Evolutionary conservation across 2,888 invertebrate genomes (phyloP), one percentile per base, ranked within the genome.

Genomic region (Lissonota sp.): DNA sequence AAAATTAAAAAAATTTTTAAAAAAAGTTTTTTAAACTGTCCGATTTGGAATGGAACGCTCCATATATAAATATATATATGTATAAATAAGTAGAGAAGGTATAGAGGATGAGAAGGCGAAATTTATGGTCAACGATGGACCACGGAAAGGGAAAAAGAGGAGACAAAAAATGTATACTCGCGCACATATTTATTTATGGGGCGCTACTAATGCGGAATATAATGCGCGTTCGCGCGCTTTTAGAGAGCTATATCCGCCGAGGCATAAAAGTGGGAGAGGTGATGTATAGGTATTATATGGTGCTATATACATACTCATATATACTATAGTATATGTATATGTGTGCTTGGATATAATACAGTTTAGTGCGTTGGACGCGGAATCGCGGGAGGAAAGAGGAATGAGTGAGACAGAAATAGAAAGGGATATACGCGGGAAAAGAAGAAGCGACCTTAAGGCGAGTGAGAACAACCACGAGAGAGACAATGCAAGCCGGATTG

Each of bases 401-500:
- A 44, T 55, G 40, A 66, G 42, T 7, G 37, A 40, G 72, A 60
- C 62, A 63, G 42, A 51, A 40, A 60, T 6, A 64, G 71, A 62
- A 16, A 51, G 55, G 14, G 39, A 49, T 51, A 60, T 12, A 16
- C 53, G 67, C 42, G 62, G 53, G 83, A 83, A 81, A 79, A 84
- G 85, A 79, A 77, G 80, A 86, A 85, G 85, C 77, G 83, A 88
- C 87, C 86, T 91, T 87, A 86, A 26, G 88, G 87, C 87, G 86
- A 60, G 73, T 86, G 87, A 86, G 87, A 87, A 90, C 89, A 88
- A 87, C 85, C 84, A 80, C 80, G 63, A 67, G 58, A 67, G 87
- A 91, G 91, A 92, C 91, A 92, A 92, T 92, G 87, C 87, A 55
- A 83, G 81, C 84, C 85, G 80, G 74, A 84, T 84, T 82, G 88